Base-by-base conservation (phyloP, 2,113 vertebrate species). In the Acrocephalus arundinaceus region DNA sequence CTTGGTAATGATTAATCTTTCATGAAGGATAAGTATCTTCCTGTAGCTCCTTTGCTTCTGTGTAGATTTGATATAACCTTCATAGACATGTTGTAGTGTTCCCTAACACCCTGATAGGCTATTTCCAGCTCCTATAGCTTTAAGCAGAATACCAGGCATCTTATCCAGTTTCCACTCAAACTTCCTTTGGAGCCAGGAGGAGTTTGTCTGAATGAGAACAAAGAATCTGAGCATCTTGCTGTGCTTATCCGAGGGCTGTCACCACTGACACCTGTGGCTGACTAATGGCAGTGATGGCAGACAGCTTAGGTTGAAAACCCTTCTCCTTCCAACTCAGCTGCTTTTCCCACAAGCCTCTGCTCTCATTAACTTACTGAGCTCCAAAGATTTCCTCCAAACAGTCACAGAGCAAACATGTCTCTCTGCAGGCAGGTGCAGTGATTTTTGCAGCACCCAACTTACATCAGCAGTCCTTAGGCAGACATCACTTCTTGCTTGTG, bases 161-260 rank as follows among this genome's bases (percentile, higher is more conserved):
- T 96, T 94, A 95, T 84, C 92, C 90, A 70, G 17, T 94, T 96
- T 88, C 88, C 76, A 92, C 25, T 89, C 85, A 35, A 89, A 41
- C 45, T 72, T 92, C n/a, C 57, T 92, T 55, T 86, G 85, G 58
- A 89, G 48, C 28, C 65, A 90, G 77, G 43, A 73, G 45, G 52
- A 74, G 15, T 83, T 85, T 55, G 65, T 79, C 41, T 89, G 72
- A 90, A 81, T 41, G 57, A 81, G 68, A 93, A 81, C 73, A 96
- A 95, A 89, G 79, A 55, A 72, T 48, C 37, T 35, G 73, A 78
- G 25, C 52, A 65, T 84, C 83, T 90, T 33, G 15, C 18, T 74
- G 14, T 75, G 10, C 20, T 74, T 90, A 75, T 86, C 90, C 0
- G 0, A 22, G 30, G 21, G n/a, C 80, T 95, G 88, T 90, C 85